Evolutionary conservation across 2,113 vertebrate genomes (phyloP), one percentile per base, ranked within the genome.

Genomic region (Esox niger): DNA sequence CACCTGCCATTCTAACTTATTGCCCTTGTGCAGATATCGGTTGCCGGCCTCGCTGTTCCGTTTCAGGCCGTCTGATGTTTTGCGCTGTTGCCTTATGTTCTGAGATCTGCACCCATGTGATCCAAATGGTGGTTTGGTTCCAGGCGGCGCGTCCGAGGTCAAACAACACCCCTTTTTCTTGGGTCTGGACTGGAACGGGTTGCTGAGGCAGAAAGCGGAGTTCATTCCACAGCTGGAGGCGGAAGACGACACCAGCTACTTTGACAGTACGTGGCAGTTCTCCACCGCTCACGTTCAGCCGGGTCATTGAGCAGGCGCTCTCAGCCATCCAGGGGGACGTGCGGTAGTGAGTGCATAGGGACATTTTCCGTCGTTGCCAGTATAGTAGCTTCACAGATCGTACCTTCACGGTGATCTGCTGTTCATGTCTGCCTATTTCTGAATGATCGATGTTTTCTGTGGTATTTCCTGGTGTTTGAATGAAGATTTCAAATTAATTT

Each of bases 161-260:
- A 98, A 96, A 82, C 94, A 95, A 58, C 94, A 98, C 54, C 75
- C 90, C 2, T 99, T 98, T 88, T 99, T 99, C 84, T 70, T 79
- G 54, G 88, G 89, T 25, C 82, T 99, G 86, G 96, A 99, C 88
- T 99, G 97, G 97, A 96, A 95, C 0, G 94, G 97, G 52, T 93
- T 98, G 23, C 90, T 99, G 70, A 86, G 97, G 23, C 96, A 95
- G 82, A 99, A 99, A 83, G 97, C 97, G 0, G 97, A 99, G 79
- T 99, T 99, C 62, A 95, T 99, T 75, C 97, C 97, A 0, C 96
- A 98, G 85, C 89, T 99, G 13, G 96, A 99, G 54, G 94, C 94
- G 0, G 97, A 98, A 67, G 97, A 98, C 0, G 97, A 98, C 85
- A 98, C 96, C 61, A 99, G 96, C 88, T 99, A 99, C 87, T 99